phyloP scores from a whole-genome alignment of 2,888 invertebrate species.

The Caenorhabditis macrosperma region DNA sequence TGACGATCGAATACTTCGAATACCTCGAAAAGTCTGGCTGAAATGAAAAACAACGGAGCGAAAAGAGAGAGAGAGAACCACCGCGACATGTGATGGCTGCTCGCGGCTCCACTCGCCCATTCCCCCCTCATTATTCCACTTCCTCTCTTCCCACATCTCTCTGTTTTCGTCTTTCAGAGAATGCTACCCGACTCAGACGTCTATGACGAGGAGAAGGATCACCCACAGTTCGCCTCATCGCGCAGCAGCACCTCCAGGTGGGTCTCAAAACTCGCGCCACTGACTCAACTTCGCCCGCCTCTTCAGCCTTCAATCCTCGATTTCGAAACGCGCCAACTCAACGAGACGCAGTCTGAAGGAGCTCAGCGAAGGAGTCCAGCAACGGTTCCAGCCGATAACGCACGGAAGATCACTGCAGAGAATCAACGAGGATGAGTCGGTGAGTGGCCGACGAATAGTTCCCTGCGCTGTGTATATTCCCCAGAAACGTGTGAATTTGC shows the following conservation, averaged over 20 bases:
- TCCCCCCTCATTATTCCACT: slow-evolving; percentile 1
- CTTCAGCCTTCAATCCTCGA: slow-evolving; percentile 60
- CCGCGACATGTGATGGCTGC: neutral
- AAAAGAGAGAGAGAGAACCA: neutral
- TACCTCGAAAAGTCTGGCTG: neutral
- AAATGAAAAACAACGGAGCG: neutral
- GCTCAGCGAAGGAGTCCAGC: slow-evolving; percentile 54
- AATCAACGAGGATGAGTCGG: slow-evolving; percentile 56
- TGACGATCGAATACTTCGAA: no score
- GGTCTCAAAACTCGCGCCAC: neutral
- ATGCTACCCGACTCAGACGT: slow-evolving; percentile 61
- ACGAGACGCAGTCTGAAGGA: slow-evolving; percentile 59
- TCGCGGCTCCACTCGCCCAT: neutral
- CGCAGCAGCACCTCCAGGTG: slow-evolving; percentile 51
- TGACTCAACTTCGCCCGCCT: neutral
- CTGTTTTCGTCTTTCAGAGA: slow-evolving; percentile 44
- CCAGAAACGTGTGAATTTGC: slow-evolving; percentile 1
- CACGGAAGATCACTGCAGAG: slow-evolving; percentile 49
- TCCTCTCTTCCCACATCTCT: neutral
- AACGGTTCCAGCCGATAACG: slow-evolving; percentile 48
- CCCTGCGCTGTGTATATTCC: neutral
- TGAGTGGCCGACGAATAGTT: neutral
- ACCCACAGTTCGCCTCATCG: slow-evolving; percentile 39
- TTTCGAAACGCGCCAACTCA: slow-evolving; percentile 58
- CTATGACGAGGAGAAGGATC: slow-evolving; percentile 55